Evolutionary conservation across 1,140 invertebrate species (phyloP).

Genomic region (Bilobella aurantiaca): DNA sequence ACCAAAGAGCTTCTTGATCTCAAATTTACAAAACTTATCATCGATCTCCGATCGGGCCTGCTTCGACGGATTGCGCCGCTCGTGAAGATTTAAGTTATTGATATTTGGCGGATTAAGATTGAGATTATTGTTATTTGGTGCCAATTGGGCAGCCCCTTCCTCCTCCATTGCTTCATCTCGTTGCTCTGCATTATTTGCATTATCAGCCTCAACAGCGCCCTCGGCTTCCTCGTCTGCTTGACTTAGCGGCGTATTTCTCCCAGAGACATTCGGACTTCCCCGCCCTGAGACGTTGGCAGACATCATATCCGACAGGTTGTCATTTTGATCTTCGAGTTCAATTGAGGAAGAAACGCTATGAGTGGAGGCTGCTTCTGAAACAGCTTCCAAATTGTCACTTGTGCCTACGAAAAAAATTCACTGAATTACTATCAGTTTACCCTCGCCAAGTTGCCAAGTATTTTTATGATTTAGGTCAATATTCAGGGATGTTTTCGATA

Average conservation of each 20-base stretch:
- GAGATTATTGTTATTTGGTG: neutral
- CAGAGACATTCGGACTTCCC: conserved; percentile 81
- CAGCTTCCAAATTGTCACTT: conserved; percentile 85
- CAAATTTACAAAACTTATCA: conserved; percentile 98
- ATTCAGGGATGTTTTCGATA: too few species aligned
- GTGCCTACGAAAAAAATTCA: conserved; percentile 49
- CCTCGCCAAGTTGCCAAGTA: too few species aligned
- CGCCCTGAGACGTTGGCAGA: conserved; percentile 78
- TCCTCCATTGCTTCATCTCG: neutral
- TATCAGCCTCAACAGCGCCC: conserved; percentile 32
- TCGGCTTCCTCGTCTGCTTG: conserved; percentile 35
- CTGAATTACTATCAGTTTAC: neutral
- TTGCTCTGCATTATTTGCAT: conserved; percentile 21
- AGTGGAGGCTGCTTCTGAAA: conserved; percentile 87
- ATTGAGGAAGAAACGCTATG: conserved; percentile 87
- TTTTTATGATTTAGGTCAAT: conserved; percentile 10
- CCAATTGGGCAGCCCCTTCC: neutral
- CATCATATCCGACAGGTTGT: conserved; percentile 90
- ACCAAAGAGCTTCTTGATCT: conserved; percentile 55
- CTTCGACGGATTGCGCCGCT: conserved; percentile 10
- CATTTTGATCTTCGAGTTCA: conserved; percentile 70
- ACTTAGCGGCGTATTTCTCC: conserved; percentile 64
- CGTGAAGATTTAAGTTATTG: conserved; percentile 32
- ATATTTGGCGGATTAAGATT: conserved; percentile 30
- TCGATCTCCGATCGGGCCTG: conserved; percentile 72